A percentile compares a stretch with the other conserved stretches of the same genome.
Conservation (phyloP, 1,140 invertebrate genomes). For the Drosophila gunungcola region DNA sequence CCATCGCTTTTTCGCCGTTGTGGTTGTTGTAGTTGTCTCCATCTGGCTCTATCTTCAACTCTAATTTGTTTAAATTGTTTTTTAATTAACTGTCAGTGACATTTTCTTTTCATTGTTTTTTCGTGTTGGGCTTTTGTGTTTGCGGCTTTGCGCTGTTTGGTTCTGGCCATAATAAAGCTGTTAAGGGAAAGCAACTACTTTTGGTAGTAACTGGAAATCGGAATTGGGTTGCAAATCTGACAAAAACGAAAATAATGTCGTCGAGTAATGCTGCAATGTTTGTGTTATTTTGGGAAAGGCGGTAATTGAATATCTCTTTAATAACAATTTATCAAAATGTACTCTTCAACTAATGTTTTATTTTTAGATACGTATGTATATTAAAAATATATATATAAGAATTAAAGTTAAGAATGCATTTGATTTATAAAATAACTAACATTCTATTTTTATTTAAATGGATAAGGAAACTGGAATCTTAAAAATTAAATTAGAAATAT, state of each 20-base stretch:
- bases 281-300: neutral
- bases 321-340: too few species aligned
- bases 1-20: conserved; percentile 20
- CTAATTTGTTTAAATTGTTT: conserved; percentile 83
- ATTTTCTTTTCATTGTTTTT: conserved; percentile 81
- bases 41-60: conserved; percentile 63
- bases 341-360: too few species aligned
- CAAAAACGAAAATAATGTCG: conserved; percentile 4
- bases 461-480: too few species aligned
- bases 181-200: conserved; percentile 63
- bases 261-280: neutral
- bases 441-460: too few species aligned
- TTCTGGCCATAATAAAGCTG: conserved; percentile 68
- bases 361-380: too few species aligned
- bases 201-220: conserved; percentile 9
- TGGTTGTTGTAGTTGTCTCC: conserved; percentile 23
- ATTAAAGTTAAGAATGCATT: too few species aligned
- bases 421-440: too few species aligned
- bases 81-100: conserved; percentile 82
- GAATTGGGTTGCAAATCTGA: conserved; percentile 38
- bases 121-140: conserved; percentile 9
- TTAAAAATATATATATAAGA: too few species aligned
- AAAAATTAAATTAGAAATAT: too few species aligned
- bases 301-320: too few species aligned
- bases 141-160: conserved; percentile 9